Conservation (phyloP, 2,888 invertebrate genomes). For the Oligia fasciuncula region DNA sequence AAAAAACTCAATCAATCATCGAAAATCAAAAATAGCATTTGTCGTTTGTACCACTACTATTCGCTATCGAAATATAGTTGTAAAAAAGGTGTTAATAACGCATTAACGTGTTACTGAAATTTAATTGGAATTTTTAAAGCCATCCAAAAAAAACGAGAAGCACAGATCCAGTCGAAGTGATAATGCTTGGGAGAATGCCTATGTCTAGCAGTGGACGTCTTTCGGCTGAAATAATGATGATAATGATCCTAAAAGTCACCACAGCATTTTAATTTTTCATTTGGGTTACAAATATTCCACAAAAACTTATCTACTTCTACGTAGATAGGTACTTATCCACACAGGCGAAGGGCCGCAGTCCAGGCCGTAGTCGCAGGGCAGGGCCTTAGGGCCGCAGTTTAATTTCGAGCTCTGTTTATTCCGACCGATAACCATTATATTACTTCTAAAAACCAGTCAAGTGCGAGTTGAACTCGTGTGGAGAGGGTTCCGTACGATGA, state of each 20-base stretch:
- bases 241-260: no score
- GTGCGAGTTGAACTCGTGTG: no score
- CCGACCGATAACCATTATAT: constrained; percentile 44
- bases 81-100: not conserved
- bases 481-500: no score
- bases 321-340: constrained; percentile 1
- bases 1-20: no score
- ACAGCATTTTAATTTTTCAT: constrained; percentile 18
- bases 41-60: not conserved
- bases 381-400: constrained; percentile 22
- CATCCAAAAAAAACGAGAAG: no score
- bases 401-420: constrained; percentile 48
- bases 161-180: no score
- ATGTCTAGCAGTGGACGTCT: no score
- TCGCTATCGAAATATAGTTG: not conserved
- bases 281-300: not conserved
- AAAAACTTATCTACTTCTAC: constrained; percentile 11
- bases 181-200: no score
- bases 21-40: not conserved
- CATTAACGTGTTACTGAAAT: no score
- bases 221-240: no score
- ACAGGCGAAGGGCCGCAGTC: not conserved
- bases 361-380: no score
- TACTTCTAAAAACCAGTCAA: constrained; percentile 18
- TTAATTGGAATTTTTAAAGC: not conserved